Base-by-base conservation (phyloP, 2,797 vertebrate genomes). In the Sorex maritimensis region DNA sequence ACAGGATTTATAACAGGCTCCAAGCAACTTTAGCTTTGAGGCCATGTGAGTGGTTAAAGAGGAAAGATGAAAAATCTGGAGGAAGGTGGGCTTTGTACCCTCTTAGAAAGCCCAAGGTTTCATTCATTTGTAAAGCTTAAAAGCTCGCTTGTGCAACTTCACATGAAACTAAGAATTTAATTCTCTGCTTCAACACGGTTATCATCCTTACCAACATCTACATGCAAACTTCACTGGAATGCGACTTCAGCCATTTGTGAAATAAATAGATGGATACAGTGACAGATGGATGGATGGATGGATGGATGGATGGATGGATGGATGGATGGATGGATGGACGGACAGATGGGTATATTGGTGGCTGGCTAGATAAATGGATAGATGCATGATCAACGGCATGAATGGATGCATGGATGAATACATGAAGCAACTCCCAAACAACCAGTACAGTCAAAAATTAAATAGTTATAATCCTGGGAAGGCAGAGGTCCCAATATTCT, bases 351-450 rank as follows among this genome's bases (percentile, higher is more conserved):
- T 78, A 19, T n/a, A 30, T 61, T 6, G 9, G 41, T 28, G 46
- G 41, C 21, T 44, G 34, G 12, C 14, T 69, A 17, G 52, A 77
- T 91, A 34, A 23, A 26, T 91, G 77, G 15, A 12, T 41, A 15
- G 69, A 24, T 17, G 30, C 46, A 21, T 91, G 15, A 14, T 30
- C 12, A 61, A 17, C 12, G 38, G 55, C 11, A 5, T 34, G 63
- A 23, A 10, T 46, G 49, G 41, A 6, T 63, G 63, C 30, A 26
- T 30, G 52, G 21, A 61, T 72, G 67, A 41, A 71, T 83, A 44
- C 24, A 52, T 79, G 77, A 24, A 86, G 46, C 55, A 88, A 86
- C 15, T 73, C 52, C 68, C 63, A 69, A 77, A 61, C 26, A 63
- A 63, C n/a, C 13, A 84, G 69, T 55, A 4, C 9, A 4, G 21